phyloP scores from a whole-genome alignment of 2,888 invertebrate species.

The Tachina fera region DNA sequence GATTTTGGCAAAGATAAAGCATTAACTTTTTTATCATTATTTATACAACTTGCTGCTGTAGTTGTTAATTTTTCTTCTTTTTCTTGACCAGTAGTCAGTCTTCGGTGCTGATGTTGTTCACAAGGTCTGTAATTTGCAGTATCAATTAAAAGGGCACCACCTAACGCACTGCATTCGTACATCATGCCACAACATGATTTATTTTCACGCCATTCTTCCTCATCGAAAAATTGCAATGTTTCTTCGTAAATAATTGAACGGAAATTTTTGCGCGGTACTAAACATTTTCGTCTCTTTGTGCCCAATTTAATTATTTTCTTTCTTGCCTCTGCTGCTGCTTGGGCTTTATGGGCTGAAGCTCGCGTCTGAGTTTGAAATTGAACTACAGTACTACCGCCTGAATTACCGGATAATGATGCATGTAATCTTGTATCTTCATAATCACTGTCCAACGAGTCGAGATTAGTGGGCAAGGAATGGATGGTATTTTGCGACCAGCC shows the following conservation, averaged over 20 bases:
- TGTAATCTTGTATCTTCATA: constrained; percentile 74
- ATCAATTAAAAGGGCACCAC: constrained; percentile 79
- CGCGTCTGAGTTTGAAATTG: constrained; percentile 77
- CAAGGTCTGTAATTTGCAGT: constrained; percentile 79
- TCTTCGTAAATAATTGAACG: constrained; percentile 72
- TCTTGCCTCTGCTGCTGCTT: constrained; percentile 44
- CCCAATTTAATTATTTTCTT: constrained; percentile 71
- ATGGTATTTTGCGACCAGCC: constrained; percentile 69
- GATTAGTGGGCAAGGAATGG: constrained; percentile 75
- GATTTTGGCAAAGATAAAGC: constrained; percentile 45
- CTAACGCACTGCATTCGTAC: constrained; percentile 75
- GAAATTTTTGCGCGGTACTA: constrained; percentile 78
- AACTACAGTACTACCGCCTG: constrained; percentile 71
- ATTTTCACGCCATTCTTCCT: constrained; percentile 77
- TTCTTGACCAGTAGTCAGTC: background rate
- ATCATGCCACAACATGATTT: constrained; percentile 81
- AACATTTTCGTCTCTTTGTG: constrained; percentile 78
- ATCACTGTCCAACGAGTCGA: constrained; percentile 77
- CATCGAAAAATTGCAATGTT: constrained; percentile 79
- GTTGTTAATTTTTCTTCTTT: constrained; percentile 40
- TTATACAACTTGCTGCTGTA: constrained; percentile 10
- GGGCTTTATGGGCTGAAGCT: constrained; percentile 71
- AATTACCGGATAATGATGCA: constrained; percentile 48
- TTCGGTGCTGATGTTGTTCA: constrained; percentile 75
- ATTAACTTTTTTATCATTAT: background rate